phyloP scores from a whole-genome alignment of 2,113 vertebrate species.

The Phyllostomus discolor region DNA sequence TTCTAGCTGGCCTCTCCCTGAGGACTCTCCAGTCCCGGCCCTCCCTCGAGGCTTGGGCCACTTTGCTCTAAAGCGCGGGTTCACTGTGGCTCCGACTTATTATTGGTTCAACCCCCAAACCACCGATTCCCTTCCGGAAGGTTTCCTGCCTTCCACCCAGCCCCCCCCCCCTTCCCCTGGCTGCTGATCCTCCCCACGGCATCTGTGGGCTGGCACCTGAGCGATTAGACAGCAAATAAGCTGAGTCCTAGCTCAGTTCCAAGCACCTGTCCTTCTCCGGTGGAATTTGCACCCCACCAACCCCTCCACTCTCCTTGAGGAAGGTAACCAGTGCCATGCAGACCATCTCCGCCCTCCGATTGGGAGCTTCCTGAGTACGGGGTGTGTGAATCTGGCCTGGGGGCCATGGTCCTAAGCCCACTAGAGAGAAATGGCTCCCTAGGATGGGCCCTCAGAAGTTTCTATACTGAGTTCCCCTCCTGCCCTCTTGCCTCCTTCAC shows the following conservation, averaged over 20 bases:
- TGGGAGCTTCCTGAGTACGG: background rate
- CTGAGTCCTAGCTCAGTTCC: background rate
- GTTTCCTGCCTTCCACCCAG: background rate
- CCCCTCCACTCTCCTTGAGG: too few species aligned
- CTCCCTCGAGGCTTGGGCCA: background rate
- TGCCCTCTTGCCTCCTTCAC: rapidly evolving
- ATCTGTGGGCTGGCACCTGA: background rate
- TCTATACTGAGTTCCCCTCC: background rate
- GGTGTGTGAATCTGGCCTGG: background rate
- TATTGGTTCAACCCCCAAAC: background rate
- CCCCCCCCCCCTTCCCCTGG: background rate
- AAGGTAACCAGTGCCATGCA: rapidly evolving
- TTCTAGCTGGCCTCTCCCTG: rapidly evolving
- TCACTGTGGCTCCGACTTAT: background rate
- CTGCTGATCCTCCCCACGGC: rapidly evolving
- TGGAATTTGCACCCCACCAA: background rate
- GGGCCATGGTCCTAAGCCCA: background rate
- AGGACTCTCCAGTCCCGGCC: rapidly evolving
- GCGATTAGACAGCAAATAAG: background rate
- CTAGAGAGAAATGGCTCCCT: background rate
- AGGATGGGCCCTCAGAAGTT: background rate
- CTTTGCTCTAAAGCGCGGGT: background rate
- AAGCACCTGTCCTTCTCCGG: background rate
- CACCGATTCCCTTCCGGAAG: background rate
- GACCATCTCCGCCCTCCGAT: rapidly evolving